These are phyloP conservation scores for Taurulus bubalis DNA, from an alignment of 2,113 vertebrate species.

Conservation along the genomic window DNA sequence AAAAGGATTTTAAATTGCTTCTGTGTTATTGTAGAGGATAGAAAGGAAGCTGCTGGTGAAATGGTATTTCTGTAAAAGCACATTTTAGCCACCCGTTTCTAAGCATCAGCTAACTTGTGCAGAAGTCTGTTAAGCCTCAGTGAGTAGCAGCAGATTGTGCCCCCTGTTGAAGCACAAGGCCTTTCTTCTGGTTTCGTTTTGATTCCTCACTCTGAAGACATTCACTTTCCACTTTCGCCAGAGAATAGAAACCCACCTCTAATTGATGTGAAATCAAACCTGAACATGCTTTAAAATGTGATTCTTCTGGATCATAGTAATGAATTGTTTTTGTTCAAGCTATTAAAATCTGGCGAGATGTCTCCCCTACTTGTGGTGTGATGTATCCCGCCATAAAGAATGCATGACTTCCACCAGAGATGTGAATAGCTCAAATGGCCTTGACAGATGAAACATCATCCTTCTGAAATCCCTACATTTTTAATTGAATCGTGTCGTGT, in stretches of 20 bases:
- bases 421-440: constrained; percentile 33
- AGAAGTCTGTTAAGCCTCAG: constrained; percentile 13
- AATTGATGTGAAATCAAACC: background rate
- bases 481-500: constrained; percentile 29
- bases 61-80: constrained; percentile 49
- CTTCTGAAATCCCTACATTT: background rate
- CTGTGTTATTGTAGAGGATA: constrained; percentile 43
- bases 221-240: background rate
- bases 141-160: constrained; percentile 16
- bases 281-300: background rate
- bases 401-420: constrained; percentile 27
- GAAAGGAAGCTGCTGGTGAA: constrained; percentile 39
- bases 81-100: constrained; percentile 40
- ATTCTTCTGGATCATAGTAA: background rate
- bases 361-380: constrained; percentile 1
- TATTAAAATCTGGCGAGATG: background rate
- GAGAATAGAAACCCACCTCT: background rate
- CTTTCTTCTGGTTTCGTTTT: constrained; percentile 16
- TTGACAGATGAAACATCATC: constrained; percentile 28
- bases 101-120: constrained; percentile 28
- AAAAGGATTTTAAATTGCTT: constrained; percentile 43
- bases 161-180: constrained; percentile 6
- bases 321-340: background rate
- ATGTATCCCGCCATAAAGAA: constrained; percentile 25
- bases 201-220: background rate